These are phyloP conservation scores for Cottoperca gobio DNA, from an alignment of 2,797 vertebrate genomes.

Conservation along the genomic window DNA sequence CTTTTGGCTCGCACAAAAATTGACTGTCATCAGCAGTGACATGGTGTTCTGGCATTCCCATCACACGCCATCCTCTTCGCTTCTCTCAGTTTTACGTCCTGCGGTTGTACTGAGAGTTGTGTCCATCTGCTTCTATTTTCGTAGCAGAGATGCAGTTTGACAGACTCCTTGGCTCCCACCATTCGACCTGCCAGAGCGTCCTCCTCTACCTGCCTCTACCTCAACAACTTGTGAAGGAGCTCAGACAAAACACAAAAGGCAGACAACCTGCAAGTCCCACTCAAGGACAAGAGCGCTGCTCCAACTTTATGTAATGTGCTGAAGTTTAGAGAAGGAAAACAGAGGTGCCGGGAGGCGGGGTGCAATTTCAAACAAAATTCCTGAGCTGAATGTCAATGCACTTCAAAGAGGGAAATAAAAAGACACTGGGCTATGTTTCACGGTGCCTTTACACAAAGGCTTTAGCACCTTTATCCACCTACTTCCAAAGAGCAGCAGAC, in stretches of 20 bases:
- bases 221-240: slow-evolving; percentile 37
- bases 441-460: slow-evolving; percentile 68
- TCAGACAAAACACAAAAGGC: slow-evolving; percentile 53
- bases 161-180: slow-evolving; percentile 61
- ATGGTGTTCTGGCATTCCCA: slow-evolving; percentile 60
- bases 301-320: slow-evolving; percentile 37
- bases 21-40: slow-evolving; percentile 72
- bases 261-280: slow-evolving; percentile 40
- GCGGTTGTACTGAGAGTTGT: slow-evolving; percentile 48
- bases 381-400: slow-evolving; percentile 77
- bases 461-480: slow-evolving; percentile 69
- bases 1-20: slow-evolving; percentile 64
- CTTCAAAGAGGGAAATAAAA: slow-evolving; percentile 74
- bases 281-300: slow-evolving; percentile 63
- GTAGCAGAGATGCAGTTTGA: slow-evolving; percentile 68
- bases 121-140: slow-evolving; percentile 56
- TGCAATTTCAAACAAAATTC: slow-evolving; percentile 56
- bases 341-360: slow-evolving; percentile 32
- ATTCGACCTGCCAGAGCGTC: slow-evolving; percentile 43
- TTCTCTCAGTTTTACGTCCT: slow-evolving; percentile 37
- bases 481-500: slow-evolving; percentile 61
- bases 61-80: slow-evolving; percentile 51
- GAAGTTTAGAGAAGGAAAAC: slow-evolving; percentile 56
- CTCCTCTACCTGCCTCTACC: slow-evolving; percentile 38
- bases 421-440: slow-evolving; percentile 67